phyloP scores from a whole-genome alignment of 2,113 vertebrate genomes.

The Otolemur garnettii region DNA sequence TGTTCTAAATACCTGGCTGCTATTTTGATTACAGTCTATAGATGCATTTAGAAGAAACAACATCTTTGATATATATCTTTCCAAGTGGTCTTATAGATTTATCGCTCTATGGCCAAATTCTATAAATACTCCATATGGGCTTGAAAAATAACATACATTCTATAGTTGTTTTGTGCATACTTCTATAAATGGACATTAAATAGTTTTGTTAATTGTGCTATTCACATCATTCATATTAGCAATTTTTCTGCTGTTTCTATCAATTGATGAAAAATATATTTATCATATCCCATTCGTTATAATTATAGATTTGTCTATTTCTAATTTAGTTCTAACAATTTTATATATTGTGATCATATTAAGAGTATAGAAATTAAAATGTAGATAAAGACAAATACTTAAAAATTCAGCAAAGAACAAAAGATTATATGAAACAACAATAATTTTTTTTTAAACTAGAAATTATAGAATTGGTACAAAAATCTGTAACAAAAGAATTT shows the following conservation, averaged over 20 bases:
- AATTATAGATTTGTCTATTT: neutral
- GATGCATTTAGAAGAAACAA: neutral
- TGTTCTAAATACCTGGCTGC: neutral
- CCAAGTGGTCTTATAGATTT: neutral
- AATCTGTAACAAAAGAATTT: constrained; percentile 41
- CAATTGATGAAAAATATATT: neutral
- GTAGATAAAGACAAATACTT: neutral
- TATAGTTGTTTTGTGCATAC: neutral
- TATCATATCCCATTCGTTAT: neutral
- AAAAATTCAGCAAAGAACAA: neutral
- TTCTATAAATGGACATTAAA: neutral
- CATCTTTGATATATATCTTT: neutral
- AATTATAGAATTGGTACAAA: constrained; percentile 22
- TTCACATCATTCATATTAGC: neutral
- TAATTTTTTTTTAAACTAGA: neutral
- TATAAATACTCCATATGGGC: neutral
- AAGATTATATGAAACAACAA: neutral
- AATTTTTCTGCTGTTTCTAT: neutral
- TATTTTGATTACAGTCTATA: neutral
- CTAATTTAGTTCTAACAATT: neutral
- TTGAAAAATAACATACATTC: neutral
- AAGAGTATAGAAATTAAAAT: neutral
- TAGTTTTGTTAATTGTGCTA: neutral
- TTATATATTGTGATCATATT: neutral
- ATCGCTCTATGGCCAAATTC: neutral